Evolutionary conservation across 2,797 vertebrate genomes (phyloP).

Genomic region (Melopsittacus undulatus): DNA sequence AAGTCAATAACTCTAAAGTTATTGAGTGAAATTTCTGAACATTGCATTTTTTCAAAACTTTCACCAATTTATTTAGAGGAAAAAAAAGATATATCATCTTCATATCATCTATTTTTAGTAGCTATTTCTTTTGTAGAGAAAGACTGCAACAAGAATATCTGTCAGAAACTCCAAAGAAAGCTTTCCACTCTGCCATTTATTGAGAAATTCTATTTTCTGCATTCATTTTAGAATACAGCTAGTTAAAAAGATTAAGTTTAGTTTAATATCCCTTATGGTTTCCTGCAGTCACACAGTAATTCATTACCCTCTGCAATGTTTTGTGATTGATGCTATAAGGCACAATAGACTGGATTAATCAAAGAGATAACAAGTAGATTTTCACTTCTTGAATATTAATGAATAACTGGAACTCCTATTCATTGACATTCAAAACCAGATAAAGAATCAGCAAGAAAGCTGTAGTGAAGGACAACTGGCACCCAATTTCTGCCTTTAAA

Average conservation of each 20-base stretch:
- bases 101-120: not conserved
- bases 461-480: not conserved
- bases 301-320: constrained; percentile 42
- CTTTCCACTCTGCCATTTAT: not conserved
- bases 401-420: constrained; percentile 24
- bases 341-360: constrained; percentile 59
- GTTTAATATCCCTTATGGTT: constrained; percentile 59
- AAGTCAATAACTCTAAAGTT: not conserved
- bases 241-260: constrained; percentile 46
- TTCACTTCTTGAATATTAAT: constrained; percentile 60
- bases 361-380: constrained; percentile 53
- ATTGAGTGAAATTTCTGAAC: not conserved
- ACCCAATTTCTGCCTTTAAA: not conserved
- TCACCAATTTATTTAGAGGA: not conserved
- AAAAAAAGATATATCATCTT: not conserved
- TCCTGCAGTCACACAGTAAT: constrained; percentile 28
- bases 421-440: constrained; percentile 43
- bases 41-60: not conserved
- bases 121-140: not conserved
- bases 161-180: not conserved
- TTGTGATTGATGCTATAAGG: constrained; percentile 40
- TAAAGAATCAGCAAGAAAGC: constrained; percentile 34
- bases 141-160: not conserved
- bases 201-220: not conserved
- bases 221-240: constrained; percentile 2